A percentile compares a stretch with the other conserved stretches of the same genome.
These are phyloP conservation scores for Coregonus suidteri DNA, from an alignment of 2,797 vertebrate species.

Conservation along the genomic window DNA sequence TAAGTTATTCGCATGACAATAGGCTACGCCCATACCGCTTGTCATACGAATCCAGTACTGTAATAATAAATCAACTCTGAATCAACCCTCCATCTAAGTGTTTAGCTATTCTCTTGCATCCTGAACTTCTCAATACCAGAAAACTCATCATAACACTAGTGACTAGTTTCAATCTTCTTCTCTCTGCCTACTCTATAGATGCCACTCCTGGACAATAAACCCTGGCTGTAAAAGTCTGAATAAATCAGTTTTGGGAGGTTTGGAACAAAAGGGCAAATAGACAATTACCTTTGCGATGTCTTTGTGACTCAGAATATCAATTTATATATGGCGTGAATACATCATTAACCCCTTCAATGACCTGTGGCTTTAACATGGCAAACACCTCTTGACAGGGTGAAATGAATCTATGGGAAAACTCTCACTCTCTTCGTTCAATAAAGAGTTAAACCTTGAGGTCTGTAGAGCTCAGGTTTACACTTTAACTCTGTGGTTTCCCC, in stretches of 20 bases:
- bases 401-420: neutral
- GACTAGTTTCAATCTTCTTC: neutral
- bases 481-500: neutral
- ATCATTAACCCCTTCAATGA: neutral
- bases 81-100: too few relatives aligned
- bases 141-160: neutral
- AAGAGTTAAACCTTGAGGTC: neutral
- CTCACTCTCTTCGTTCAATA: neutral
- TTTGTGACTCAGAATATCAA: neutral
- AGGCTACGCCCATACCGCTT: too few relatives aligned
- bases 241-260: slow-evolving; percentile 3
- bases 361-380: neutral
- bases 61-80: too few relatives aligned
- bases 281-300: neutral
- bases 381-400: neutral
- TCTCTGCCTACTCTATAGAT: neutral
- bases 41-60: too few relatives aligned
- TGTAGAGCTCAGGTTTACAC: neutral
- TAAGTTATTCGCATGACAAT: too few relatives aligned
- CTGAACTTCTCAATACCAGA: too few relatives aligned
- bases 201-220: neutral
- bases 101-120: too few relatives aligned
- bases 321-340: neutral
- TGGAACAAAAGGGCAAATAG: neutral
- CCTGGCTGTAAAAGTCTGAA: neutral